Evolutionary conservation across 2,113 vertebrate genomes (phyloP), one percentile per base, ranked within the genome.

Genomic region (Paramisgurnus dabryanus): DNA sequence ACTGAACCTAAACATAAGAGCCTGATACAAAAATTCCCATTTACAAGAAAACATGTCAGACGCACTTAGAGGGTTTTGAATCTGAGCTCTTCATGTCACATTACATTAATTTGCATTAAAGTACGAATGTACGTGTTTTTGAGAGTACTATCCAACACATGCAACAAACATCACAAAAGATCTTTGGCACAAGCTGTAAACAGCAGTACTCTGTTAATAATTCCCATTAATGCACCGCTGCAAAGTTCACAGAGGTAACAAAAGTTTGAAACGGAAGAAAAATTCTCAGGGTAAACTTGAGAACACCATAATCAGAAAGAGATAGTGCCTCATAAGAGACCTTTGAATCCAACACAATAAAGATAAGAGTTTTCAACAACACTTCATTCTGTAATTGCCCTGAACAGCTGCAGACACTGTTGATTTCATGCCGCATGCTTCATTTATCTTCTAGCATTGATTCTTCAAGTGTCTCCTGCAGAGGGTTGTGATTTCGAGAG

Each of bases 321-420:
- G 57, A 78, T 78, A 76, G 70, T 9, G 39, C 47, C 8, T 43
- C 40, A 41, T 49, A 27, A 10, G 58, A 82, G 81, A 84, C 83
- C 85, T 87, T 85, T 85, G 84, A 82, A 34, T 78, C 76, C 22
- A 73, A 11, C 39, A 17, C 12, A 10, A 17, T n/a, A 11, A 76
- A 69, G 41, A 85, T 83, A 83, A 78, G 40, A 67, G 15, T 55
- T 45, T 83, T 72, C 22, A 11, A 66, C 45, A 63, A 73, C 12
- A 18, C 15, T 79, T 79, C 68, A 64, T 67, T 80, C 12, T 77
- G 72, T 85, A 83, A 83, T 63, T 63, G 49, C 57, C 7, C 2
- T n/a, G 61, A 67, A 60, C 41, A 70, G 58, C 61, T 9, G 18
- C 4, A 80, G 15, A 40, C 22, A 61, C 15, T 22, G 2, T 18